phyloP scores from a whole-genome alignment of 1,140 invertebrate genomes.

The Pseudomyrmex pallidus region DNA sequence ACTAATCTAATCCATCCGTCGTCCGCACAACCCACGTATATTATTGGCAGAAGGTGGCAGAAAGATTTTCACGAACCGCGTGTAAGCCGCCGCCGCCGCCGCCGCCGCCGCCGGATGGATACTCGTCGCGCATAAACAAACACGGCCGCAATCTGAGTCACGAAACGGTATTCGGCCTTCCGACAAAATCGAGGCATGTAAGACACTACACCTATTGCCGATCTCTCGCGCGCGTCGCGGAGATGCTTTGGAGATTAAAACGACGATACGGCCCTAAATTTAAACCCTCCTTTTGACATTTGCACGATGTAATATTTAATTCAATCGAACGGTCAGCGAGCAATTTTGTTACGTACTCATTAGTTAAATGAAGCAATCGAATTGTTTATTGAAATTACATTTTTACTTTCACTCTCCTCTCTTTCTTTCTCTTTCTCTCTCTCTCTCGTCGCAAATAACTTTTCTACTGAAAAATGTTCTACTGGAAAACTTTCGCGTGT shows the following conservation, averaged over 20 bases:
- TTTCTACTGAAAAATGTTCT: too few relatives aligned
- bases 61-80: constrained; percentile 27
- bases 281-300: not conserved
- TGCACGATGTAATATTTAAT: not conserved
- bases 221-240: not conserved
- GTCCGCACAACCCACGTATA: constrained; percentile 23
- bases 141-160: constrained; percentile 45
- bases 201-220: constrained; percentile 3
- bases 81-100: not conserved
- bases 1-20: not conserved
- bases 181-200: constrained; percentile 34
- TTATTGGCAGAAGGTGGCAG: constrained; percentile 15
- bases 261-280: not conserved
- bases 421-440: not conserved
- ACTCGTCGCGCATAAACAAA: constrained; percentile 59
- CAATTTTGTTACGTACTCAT: too few relatives aligned
- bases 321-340: too few relatives aligned
- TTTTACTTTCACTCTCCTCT: not conserved
- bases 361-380: too few relatives aligned
- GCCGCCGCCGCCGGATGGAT: constrained; percentile 38
- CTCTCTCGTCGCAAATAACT: not conserved
- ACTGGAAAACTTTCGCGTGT: too few relatives aligned
- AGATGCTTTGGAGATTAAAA: constrained; percentile 1
- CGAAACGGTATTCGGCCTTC: constrained; percentile 43
- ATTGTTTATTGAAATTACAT: not conserved